Evolutionary conservation across 2,888 invertebrate genomes (phyloP).

Genomic region (Patella ulyssiponensis): DNA sequence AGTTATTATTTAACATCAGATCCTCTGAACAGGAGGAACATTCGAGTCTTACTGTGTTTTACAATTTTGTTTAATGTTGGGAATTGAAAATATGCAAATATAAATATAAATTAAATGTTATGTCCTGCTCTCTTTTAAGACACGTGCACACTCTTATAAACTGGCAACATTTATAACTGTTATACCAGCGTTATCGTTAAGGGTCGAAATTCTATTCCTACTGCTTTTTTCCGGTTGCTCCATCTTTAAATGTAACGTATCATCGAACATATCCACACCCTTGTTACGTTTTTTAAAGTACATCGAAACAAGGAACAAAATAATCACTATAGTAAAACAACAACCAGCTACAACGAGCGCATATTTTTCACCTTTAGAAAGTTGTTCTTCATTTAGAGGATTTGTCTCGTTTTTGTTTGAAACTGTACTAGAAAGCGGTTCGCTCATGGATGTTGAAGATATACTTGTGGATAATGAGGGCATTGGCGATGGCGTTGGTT

Average conservation of each 20-base stretch:
- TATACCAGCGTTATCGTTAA: not conserved
- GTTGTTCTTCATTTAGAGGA: not conserved
- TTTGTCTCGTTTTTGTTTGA: not conserved
- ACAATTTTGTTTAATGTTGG: too few relatives aligned
- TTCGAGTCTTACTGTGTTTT: too few relatives aligned
- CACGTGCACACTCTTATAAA: too few relatives aligned
- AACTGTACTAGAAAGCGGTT: not conserved
- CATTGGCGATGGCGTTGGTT: not conserved
- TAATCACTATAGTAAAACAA: not conserved
- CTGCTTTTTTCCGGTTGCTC: too few relatives aligned
- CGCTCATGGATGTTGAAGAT: not conserved
- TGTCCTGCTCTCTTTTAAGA: too few relatives aligned
- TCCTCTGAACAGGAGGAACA: too few relatives aligned
- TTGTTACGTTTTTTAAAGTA: not conserved
- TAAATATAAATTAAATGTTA: too few relatives aligned
- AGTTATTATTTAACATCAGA: too few relatives aligned
- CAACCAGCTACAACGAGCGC: not conserved
- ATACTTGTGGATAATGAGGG: not conserved
- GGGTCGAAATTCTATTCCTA: too few relatives aligned
- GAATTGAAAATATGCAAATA: too few relatives aligned
- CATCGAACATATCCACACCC: not conserved
- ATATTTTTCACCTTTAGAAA: not conserved
- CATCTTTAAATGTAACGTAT: not conserved
- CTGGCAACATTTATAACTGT: not conserved
- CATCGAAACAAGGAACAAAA: not conserved